phyloP scores from a whole-genome alignment of 2,888 invertebrate genomes.

The Platypus cylindrus region DNA sequence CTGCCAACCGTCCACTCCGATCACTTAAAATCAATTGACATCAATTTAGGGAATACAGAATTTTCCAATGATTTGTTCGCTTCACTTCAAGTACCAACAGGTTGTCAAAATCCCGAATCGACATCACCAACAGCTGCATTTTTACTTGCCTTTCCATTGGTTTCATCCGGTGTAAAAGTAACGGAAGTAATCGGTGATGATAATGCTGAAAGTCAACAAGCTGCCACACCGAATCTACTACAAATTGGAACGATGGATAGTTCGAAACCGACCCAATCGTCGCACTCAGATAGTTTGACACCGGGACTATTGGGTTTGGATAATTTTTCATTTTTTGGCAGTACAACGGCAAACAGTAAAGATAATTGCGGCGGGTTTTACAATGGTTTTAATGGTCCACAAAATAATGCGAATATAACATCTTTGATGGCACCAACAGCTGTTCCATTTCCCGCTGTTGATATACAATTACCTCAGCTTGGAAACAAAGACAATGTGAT shows the following conservation, averaged over 20 bases:
- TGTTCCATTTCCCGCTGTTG: neutral
- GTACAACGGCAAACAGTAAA: too few relatives aligned
- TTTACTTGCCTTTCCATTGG: slow-evolving; percentile 60
- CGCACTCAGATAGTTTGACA: slow-evolving; percentile 25
- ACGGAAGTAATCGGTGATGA: slow-evolving; percentile 43
- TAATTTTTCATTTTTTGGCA: slow-evolving; percentile 31
- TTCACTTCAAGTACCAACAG: slow-evolving; percentile 43
- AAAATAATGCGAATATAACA: too few relatives aligned
- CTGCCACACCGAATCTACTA: slow-evolving; percentile 35
- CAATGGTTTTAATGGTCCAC: slow-evolving; percentile 4
- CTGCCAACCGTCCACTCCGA: too few relatives aligned
- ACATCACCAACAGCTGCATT: slow-evolving; percentile 68
- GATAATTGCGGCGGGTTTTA: slow-evolving; percentile 17
- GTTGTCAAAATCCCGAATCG: slow-evolving; percentile 44
- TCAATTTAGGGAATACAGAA: slow-evolving; percentile 36
- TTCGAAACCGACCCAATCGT: slow-evolving; percentile 28
- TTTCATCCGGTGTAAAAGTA: slow-evolving; percentile 45
- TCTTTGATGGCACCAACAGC: neutral
- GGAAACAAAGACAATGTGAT: neutral
- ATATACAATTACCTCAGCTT: neutral
- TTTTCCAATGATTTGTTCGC: slow-evolving; percentile 48
- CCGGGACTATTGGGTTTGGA: slow-evolving; percentile 32
- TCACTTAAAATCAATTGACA: slow-evolving; percentile 20
- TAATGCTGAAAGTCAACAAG: slow-evolving; percentile 35
- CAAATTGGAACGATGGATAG: slow-evolving; percentile 37